Conservation (phyloP, 2,888 invertebrate genomes). For the Peribatodes rhomboidaria region DNA sequence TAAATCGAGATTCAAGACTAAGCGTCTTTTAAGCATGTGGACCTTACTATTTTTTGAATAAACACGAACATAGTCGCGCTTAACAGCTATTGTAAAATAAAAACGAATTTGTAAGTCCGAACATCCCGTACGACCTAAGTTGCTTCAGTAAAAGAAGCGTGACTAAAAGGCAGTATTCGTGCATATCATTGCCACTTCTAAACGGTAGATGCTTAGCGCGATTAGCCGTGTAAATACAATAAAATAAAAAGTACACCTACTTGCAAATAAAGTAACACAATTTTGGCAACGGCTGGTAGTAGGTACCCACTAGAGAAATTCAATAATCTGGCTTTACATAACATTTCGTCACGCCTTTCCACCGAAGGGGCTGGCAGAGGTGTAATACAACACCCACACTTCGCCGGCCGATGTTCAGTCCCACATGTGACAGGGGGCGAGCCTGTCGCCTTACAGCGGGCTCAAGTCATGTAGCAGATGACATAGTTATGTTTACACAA, state of each 20-base stretch:
- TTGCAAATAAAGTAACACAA: slow-evolving; percentile 3
- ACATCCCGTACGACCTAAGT: slow-evolving; percentile 54
- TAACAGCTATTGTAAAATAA: background rate
- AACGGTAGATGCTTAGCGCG: slow-evolving; percentile 74
- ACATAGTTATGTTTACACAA: too few relatives aligned
- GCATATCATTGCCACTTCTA: slow-evolving; percentile 75
- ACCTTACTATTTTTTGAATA: too few relatives aligned
- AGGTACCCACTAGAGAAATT: background rate
- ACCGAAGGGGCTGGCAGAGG: too few relatives aligned
- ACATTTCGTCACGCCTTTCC: too few relatives aligned
- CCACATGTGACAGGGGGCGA: too few relatives aligned
- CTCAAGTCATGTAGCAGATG: too few relatives aligned
- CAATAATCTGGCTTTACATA: background rate
- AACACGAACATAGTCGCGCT: too few relatives aligned
- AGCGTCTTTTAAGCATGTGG: too few relatives aligned
- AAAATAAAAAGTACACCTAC: slow-evolving; percentile 40
- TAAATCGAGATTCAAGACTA: too few relatives aligned
- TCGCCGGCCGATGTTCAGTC: too few relatives aligned
- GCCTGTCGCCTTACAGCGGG: too few relatives aligned
- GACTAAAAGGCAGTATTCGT: slow-evolving; percentile 67
- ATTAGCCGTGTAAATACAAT: slow-evolving; percentile 76
- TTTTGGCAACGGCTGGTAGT: background rate
- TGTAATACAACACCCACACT: too few relatives aligned
- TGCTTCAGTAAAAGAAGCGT: slow-evolving; percentile 59
- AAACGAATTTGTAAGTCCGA: slow-evolving; percentile 11